A percentile compares a stretch with the other conserved stretches of the same genome.
Evolutionary conservation across 2,113 vertebrate species (phyloP).

Genomic region (Callaeas wilsoni): DNA sequence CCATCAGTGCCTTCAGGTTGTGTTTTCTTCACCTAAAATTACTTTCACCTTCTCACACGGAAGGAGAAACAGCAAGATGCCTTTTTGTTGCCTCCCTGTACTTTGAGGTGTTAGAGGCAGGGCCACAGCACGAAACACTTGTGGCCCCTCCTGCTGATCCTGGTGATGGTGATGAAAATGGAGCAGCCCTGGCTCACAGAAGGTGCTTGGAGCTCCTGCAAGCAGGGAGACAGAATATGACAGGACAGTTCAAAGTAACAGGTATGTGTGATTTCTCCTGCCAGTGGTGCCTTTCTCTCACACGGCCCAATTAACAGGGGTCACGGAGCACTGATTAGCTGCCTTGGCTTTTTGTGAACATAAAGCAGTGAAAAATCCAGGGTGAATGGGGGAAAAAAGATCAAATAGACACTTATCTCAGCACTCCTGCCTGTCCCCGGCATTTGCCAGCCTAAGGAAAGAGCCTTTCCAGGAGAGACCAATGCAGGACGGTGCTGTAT

Average conservation of each 20-base stretch:
- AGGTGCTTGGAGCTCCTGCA: slow-evolving; percentile 1
- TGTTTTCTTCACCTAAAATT: neutral
- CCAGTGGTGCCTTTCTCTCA: slow-evolving; percentile 19
- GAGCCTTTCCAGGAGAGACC: slow-evolving; percentile 5
- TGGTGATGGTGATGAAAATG: neutral
- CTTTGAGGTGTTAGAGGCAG: neutral
- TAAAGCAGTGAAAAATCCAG: slow-evolving; percentile 44
- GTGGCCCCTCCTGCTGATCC: slow-evolving; percentile 1
- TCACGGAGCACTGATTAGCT: slow-evolving; percentile 54
- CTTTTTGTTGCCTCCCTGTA: neutral
- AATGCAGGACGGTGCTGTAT: neutral
- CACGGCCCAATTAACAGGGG: slow-evolving; percentile 42
- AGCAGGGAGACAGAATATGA: neutral
- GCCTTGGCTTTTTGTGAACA: slow-evolving; percentile 32
- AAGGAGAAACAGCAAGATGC: neutral
- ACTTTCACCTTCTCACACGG: neutral
- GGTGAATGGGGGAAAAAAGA: slow-evolving; percentile 19
- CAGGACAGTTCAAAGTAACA: slow-evolving; percentile 47
- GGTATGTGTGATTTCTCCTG: slow-evolving; percentile 43
- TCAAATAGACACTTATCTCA: slow-evolving; percentile 55
- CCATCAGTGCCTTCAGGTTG: neutral
- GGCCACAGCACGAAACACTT: neutral
- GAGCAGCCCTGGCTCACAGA: slow-evolving; percentile 19
- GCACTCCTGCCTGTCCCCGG: neutral
- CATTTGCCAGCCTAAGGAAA: slow-evolving; percentile 41